Base-by-base conservation (phyloP, 2,888 invertebrate species). In the Ectemnius continuus region DNA sequence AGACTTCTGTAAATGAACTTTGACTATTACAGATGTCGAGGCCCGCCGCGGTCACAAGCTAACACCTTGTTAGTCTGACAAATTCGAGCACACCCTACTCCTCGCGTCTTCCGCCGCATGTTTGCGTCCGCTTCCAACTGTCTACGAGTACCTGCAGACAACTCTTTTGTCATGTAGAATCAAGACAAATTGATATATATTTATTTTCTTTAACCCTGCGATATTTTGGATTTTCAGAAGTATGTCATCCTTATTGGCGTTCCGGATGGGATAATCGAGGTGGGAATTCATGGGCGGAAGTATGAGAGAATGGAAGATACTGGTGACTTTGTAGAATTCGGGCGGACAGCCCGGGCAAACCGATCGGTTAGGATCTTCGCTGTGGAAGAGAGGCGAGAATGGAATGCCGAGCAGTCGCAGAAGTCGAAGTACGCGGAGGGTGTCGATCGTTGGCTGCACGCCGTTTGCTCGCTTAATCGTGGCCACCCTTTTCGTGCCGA, bases 21-120 rank as follows among this genome's bases (percentile, higher is more conserved):
- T 87, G 85, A 88, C 87, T 83, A 85, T 88, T 88, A 88, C 88
- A 87, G 86, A 88, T 88, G 89, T 88, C 84, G 86, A 85, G 88
- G 85, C 81, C 79, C 73, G 79, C 85, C 88, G 80, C 85, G 83
- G 84, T 71, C 84, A 86, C 84, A 86, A 88, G 87, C 87, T 85
- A 89, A 88, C 88, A 88, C 88, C 88, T 89, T 89, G 89, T 89
- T 89, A 89, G 89, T 85, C 83, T 87, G 89, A 89, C 88, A 89
- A 89, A 89, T 89, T 87, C 83, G 81, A 81, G 82, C 85, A 86
- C 84, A 88, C 84, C 85, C 75, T 73, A 76, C 71, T 73, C 71
- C 80, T 70, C 72, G 79, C 63, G 75, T 73, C 75, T 73, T 73
- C 74, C 78, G 67, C 78, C 66, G 65, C 62, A 56, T 71, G 61